These are phyloP conservation scores for Falco rusticolus DNA, from an alignment of 2,797 vertebrate species.

Conservation along the genomic window DNA sequence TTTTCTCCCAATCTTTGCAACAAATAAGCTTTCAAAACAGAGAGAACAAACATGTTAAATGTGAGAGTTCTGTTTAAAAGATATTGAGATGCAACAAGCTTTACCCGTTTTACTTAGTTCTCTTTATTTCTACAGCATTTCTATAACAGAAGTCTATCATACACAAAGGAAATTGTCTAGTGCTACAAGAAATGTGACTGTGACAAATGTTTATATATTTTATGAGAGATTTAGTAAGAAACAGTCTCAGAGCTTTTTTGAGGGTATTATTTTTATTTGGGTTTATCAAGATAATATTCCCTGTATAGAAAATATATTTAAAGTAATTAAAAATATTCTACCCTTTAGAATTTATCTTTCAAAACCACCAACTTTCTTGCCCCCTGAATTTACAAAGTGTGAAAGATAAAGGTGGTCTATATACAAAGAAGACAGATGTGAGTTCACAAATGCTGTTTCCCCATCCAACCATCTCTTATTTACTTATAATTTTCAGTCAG, in stretches of 20 bases:
- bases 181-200: not conserved
- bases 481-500: not conserved
- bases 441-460: not conserved
- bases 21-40: not conserved
- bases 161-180: not conserved
- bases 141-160: not conserved
- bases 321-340: not conserved
- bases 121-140: not conserved
- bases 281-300: not conserved
- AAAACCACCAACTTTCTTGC: not conserved
- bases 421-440: not conserved
- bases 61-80: not conserved
- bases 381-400: not conserved
- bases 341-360: not conserved
- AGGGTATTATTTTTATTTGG: not conserved
- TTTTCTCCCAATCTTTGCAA: not conserved
- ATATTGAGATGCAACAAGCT: not conserved
- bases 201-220: not conserved
- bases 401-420: not conserved
- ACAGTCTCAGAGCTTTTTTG: not conserved
- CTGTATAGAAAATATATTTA: not conserved
- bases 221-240: not conserved
- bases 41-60: not conserved
- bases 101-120: not conserved
- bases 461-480: not conserved